Conservation (phyloP, 2,797 vertebrate species). For the Oreochromis mossambicus region DNA sequence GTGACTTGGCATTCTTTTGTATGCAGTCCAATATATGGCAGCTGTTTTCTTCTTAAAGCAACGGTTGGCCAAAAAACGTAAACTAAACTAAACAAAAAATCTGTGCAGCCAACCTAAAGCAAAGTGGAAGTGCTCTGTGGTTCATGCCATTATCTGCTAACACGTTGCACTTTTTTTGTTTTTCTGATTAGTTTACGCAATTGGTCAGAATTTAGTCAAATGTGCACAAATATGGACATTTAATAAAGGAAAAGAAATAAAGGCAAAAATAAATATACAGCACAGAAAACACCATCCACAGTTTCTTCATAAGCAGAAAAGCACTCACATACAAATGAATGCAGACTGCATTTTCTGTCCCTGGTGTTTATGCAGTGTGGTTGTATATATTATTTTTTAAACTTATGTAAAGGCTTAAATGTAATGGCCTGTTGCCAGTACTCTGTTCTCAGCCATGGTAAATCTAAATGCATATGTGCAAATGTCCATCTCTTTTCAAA, state of each 20-base stretch:
- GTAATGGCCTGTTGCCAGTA: neutral
- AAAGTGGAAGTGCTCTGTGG: neutral
- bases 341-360: neutral
- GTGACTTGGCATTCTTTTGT: neutral
- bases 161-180: neutral
- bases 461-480: neutral
- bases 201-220: neutral
- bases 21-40: neutral
- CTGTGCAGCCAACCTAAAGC: neutral
- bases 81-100: neutral
- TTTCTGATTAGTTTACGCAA: neutral
- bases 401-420: neutral
- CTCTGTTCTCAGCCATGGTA: neutral
- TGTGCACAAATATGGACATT: neutral
- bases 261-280: neutral
- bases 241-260: neutral
- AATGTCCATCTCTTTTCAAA: neutral
- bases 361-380: neutral
- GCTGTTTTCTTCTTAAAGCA: no score
- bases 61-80: neutral
- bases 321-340: neutral
- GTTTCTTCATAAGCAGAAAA: neutral
- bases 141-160: neutral
- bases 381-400: neutral
- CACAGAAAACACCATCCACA: neutral